Percentiles rank a stretch among this genome's conserved stretches.
Evolutionary conservation across 2,113 vertebrate species (phyloP).

Genomic region (Typhlomys cinereus): DNA sequence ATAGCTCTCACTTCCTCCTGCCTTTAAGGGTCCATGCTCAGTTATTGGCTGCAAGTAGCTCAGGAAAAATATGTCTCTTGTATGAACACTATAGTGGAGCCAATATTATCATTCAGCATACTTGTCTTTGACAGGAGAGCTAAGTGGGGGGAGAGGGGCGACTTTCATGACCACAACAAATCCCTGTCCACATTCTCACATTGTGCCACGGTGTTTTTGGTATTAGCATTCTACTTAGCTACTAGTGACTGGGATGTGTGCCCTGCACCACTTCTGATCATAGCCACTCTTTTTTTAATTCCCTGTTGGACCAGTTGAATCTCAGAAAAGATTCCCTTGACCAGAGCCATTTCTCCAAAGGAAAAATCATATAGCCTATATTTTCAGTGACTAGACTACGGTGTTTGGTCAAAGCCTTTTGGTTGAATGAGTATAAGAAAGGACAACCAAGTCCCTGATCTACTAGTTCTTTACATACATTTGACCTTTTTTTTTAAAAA

Average conservation of each 20-base stretch:
- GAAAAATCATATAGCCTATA: neutral
- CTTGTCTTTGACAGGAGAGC: neutral
- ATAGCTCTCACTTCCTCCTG: neutral
- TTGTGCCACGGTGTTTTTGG: neutral
- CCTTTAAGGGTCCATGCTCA: accelerated
- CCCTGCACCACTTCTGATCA: neutral
- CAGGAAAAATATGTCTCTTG: neutral
- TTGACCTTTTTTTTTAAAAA: neutral
- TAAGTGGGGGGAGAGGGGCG: accelerated
- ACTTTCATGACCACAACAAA: neutral
- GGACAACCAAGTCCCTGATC: neutral
- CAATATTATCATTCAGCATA: neutral
- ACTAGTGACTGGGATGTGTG: neutral
- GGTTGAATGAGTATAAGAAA: neutral
- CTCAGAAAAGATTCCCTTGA: neutral
- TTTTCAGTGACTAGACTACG: neutral
- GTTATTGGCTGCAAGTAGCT: neutral
- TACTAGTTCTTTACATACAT: neutral
- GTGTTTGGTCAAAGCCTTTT: neutral
- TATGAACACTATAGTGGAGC: neutral
- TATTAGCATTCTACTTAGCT: neutral
- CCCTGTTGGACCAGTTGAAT: neutral
- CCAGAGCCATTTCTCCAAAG: neutral
- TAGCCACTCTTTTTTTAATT: neutral
- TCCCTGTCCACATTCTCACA: neutral